These are phyloP conservation scores for Axea sp. DNA, from an alignment of 2,888 invertebrate genomes.

Conservation along the genomic window DNA sequence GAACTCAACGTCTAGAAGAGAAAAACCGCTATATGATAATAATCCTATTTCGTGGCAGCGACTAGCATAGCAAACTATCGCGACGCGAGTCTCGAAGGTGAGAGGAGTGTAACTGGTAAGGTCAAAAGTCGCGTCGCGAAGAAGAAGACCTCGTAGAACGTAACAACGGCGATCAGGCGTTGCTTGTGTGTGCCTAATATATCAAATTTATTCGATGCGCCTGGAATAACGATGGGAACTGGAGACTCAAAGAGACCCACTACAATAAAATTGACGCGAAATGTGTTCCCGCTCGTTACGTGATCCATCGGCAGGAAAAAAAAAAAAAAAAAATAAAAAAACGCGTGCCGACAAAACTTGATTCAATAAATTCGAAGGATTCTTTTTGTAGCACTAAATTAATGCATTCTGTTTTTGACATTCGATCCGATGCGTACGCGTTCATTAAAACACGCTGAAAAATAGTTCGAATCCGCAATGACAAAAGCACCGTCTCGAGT, in stretches of 20 bases:
- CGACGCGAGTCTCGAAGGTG: constrained; percentile 63
- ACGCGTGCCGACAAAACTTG: constrained; percentile 13
- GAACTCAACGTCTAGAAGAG: constrained; percentile 4
- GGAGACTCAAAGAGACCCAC: constrained; percentile 42
- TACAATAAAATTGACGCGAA: constrained; percentile 28
- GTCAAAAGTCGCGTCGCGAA: constrained; percentile 67
- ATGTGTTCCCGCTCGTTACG: constrained; percentile 37
- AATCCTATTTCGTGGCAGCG: constrained; percentile 75
- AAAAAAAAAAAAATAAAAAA: no score
- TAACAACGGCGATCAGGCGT: constrained; percentile 78
- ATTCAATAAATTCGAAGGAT: constrained; percentile 48
- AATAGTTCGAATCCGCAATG: constrained; percentile 12
- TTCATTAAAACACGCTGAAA: constrained; percentile 37
- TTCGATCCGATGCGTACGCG: constrained; percentile 32
- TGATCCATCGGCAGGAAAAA: constrained; percentile 5
- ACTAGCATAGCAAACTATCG: constrained; percentile 74
- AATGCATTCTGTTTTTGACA: constrained; percentile 49
- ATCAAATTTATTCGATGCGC: constrained; percentile 77
- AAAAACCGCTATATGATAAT: constrained; percentile 71
- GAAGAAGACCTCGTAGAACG: constrained; percentile 73
- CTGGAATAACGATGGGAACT: constrained; percentile 68
- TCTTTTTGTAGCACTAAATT: constrained; percentile 46
- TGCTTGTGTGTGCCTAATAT: constrained; percentile 78
- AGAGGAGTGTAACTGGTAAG: constrained; percentile 48
- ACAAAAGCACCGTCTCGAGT: constrained; percentile 29